These are phyloP conservation scores for Caenorhabditis sp. DNA, from an alignment of 2,888 invertebrate genomes.

Conservation along the genomic window DNA sequence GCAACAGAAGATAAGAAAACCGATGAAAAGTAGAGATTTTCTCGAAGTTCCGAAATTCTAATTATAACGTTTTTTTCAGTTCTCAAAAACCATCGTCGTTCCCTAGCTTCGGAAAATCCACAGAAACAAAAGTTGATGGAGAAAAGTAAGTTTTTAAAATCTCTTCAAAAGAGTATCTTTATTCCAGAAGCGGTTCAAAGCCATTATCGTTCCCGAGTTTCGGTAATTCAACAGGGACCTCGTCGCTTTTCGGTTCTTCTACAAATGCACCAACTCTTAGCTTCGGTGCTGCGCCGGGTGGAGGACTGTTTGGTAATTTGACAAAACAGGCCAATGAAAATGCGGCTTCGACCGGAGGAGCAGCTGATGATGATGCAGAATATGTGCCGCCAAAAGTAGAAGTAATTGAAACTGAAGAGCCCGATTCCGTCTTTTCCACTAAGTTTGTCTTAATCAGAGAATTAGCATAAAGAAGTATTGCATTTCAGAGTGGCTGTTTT, in stretches of 20 bases:
- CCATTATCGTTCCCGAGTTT: background rate
- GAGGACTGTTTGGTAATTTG: conserved; percentile 17
- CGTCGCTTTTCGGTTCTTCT: background rate
- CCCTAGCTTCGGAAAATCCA: background rate
- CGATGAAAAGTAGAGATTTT: too few relatives aligned
- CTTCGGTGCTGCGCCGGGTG: conserved; percentile 7
- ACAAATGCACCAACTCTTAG: conserved; percentile 1
- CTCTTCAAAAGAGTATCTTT: too few relatives aligned
- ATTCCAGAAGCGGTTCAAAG: background rate
- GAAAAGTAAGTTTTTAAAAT: background rate
- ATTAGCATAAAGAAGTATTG: background rate
- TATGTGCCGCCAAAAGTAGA: conserved; percentile 60
- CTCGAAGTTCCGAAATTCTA: too few relatives aligned
- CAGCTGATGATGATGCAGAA: conserved; percentile 37
- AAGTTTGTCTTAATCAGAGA: too few relatives aligned
- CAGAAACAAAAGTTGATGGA: background rate
- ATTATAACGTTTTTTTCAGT: too few relatives aligned
- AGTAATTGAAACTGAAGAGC: conserved; percentile 49
- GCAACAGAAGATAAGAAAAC: background rate
- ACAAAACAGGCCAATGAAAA: conserved; percentile 20
- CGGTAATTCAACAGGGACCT: background rate
- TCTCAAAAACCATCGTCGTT: background rate
- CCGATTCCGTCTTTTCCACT: conserved; percentile 42
- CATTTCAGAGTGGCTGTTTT: conserved; percentile 48
- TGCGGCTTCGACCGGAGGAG: conserved; percentile 7